Evolutionary conservation across 2,113 vertebrate genomes (phyloP), one percentile per base, ranked within the genome.

Genomic region (Heliornis fulica): DNA sequence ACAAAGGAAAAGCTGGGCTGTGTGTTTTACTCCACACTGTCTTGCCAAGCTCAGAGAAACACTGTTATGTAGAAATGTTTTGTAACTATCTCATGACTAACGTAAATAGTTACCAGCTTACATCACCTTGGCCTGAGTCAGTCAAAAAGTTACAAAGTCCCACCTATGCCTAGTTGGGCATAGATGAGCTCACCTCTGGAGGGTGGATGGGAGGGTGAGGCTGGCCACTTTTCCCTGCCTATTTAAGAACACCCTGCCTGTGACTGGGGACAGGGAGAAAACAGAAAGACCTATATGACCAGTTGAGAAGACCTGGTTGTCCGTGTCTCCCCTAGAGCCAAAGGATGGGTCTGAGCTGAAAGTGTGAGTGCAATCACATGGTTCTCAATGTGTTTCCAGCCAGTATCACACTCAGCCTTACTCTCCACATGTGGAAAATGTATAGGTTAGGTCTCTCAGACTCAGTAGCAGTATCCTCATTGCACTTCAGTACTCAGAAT

Each of bases 201-300:
- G 11, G 15, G 3, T 72, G n/a, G 23, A 15, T 22, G 15, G 38
- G 22, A 68, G 34, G 6, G 63, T 20, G 54, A 83, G 34, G 26
- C 9, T 2, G 5, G n/a, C 36, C 36, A 16, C 46, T 70, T 82
- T 53, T 10, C 50, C 20, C 7, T 17, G 57, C 59, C 23, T 29
- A 25, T 14, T 0, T 5, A 69, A 53, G 22, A 0, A 46, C 46
- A 46, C 22, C 0, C 25, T 70, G 31, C n/a, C 32, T 3, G 0
- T n/a, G 45, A 8, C 21, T 60, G 20, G 45, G 29, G 19, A 5
- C 40, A 69, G n/a, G 10, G 19, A 57, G 36, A 54, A 92, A 72
- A 83, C 5, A 5, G 72, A 38, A 74, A 70, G 36, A 51, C 32
- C 18, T 38, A 22, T 12, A 26, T 7, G 54, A 81, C 25, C 34